Base-by-base conservation (phyloP, 1,140 invertebrate species). In the Neodiprion fabricii region DNA sequence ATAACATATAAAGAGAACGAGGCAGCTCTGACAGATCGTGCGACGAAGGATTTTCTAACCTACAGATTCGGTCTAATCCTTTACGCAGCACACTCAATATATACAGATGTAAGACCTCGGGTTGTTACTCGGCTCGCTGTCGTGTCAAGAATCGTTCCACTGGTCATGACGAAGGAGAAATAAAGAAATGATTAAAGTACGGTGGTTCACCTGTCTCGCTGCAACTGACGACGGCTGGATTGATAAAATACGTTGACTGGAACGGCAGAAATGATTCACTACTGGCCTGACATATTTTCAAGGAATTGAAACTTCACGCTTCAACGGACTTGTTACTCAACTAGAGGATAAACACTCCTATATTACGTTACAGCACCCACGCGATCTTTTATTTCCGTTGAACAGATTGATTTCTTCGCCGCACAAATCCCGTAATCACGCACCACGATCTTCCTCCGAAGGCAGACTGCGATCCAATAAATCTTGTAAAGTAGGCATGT, bases 201-300 rank as follows among this genome's bases (percentile, higher is more conserved):
- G 11, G n/a, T 61, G 7, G 11, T 12, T 61, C 53, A 61, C 53
- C 53, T 61, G 53, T 61, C 53, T 61, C 53, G 1, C 28, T 40
- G 28, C 28, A 40, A 17, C 53, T 12, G 11, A 14, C 11, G 53
- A 61, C 9, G 11, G 28, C 28, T 40, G 11, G 9, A 61, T 9
- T 61, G 53, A 61, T 61, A 61, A 61, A 61, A 61, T 61, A 11
- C n/a, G 53, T 8, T n/a, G 11, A 61, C 11, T n/a, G 53, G 4
- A 61, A 61, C 53, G 53, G 53, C 11, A n/a, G n/a, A n/a, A 61
- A 61, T 61, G 53, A 61, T 61, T 61, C 53, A 61, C 53, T 61
- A 61, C 53, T 61, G 53, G 53, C 53, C 53, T 61, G 53, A 61
- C 53, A 61, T 61, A 12, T 61, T 61, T 61, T 12, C 53, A 61